Evolutionary conservation across 2,797 vertebrate genomes (phyloP).

Genomic region (Graptemys geographica): DNA sequence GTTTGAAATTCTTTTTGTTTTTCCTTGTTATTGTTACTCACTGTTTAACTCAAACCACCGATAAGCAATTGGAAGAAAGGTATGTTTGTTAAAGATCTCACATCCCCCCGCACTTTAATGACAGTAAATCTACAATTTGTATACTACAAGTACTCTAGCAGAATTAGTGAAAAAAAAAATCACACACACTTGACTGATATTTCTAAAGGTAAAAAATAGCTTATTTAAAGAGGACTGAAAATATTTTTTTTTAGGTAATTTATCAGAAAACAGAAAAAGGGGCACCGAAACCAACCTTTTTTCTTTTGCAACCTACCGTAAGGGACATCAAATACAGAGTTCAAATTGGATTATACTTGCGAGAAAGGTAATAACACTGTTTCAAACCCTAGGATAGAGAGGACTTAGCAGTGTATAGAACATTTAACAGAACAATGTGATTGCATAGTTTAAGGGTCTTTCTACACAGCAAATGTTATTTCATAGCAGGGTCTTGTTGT

Average conservation of each 20-base stretch:
- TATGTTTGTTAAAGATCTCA: background rate
- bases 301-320: background rate
- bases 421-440: background rate
- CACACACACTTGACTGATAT: background rate
- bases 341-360: background rate
- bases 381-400: background rate
- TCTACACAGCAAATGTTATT: background rate
- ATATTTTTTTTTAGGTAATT: background rate
- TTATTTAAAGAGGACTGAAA: background rate
- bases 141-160: background rate
- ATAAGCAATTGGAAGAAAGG: slow-evolving; percentile 22
- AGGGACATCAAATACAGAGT: background rate
- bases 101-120: background rate
- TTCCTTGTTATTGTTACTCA: background rate
- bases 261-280: background rate
- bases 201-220: background rate
- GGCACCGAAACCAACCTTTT: background rate
- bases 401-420: background rate
- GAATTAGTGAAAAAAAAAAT: background rate
- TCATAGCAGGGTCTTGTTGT: background rate
- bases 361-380: background rate
- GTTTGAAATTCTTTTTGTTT: background rate
- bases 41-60: background rate
- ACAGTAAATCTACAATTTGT: background rate
- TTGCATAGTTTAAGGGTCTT: background rate